A percentile compares a stretch with the other conserved stretches of the same genome.
Conservation (phyloP, 2,888 invertebrate species). For the Myathropa florea region DNA sequence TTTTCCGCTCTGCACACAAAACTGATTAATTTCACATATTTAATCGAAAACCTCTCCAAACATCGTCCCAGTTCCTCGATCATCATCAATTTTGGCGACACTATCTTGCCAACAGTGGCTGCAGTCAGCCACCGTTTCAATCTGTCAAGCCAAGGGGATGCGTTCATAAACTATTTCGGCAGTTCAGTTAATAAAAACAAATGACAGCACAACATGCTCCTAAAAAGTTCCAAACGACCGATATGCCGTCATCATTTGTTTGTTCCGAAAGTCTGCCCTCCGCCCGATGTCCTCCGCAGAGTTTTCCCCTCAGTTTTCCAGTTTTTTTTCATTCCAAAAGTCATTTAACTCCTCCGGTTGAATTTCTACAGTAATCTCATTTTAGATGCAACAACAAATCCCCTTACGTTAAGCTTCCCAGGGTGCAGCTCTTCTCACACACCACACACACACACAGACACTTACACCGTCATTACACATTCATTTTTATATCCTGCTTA, state of each 20-base stretch:
- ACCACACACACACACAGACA: slow-evolving; percentile 30
- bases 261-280: not conserved
- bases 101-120: not conserved
- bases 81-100: not conserved
- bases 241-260: too few relatives aligned
- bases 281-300: not conserved
- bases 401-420: slow-evolving; percentile 24
- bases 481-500: slow-evolving; percentile 54
- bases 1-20: not conserved
- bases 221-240: not conserved
- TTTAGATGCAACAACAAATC: slow-evolving; percentile 57
- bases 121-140: not conserved
- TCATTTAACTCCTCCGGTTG: slow-evolving; percentile 67
- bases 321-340: slow-evolving; percentile 40
- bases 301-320: not conserved
- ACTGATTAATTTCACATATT: not conserved
- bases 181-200: not conserved
- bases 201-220: not conserved
- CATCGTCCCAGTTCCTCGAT: too few relatives aligned
- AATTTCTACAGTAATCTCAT: slow-evolving; percentile 40
- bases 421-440: not conserved
- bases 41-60: not conserved
- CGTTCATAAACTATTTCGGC: not conserved
- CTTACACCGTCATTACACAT: slow-evolving; percentile 34
- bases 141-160: not conserved